Evolutionary conservation across 2,888 invertebrate species (phyloP).

Genomic region (Monoplex corrugatus): DNA sequence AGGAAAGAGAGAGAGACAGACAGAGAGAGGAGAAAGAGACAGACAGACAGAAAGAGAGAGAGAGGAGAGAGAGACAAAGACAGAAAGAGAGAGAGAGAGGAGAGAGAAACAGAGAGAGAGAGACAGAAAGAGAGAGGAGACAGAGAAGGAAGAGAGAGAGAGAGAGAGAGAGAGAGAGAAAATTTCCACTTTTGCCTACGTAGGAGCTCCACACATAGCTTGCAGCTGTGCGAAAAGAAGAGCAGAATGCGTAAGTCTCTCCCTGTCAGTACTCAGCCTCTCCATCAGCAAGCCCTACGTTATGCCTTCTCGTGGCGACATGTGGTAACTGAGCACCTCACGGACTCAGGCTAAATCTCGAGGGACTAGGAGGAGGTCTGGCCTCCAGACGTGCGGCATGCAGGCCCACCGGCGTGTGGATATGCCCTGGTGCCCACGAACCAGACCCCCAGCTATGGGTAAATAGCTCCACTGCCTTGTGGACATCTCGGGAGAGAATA

Average conservation of each 20-base stretch:
- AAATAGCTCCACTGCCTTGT: too few relatives aligned
- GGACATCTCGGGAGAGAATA: too few relatives aligned
- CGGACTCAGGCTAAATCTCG: too few relatives aligned
- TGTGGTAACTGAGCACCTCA: too few relatives aligned
- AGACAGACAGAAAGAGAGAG: not conserved
- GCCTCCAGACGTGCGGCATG: too few relatives aligned
- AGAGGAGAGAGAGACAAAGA: not conserved
- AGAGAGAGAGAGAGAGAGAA: constrained; percentile 3
- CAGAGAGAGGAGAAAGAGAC: not conserved
- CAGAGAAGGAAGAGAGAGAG: constrained; percentile 18
- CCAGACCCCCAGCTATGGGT: too few relatives aligned
- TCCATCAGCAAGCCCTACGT: not conserved
- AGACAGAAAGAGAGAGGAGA: not conserved
- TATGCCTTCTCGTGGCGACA: too few relatives aligned
- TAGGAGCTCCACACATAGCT: not conserved
- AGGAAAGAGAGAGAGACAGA: constrained; percentile 38
- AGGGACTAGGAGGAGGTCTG: too few relatives aligned
- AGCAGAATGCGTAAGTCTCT: too few relatives aligned
- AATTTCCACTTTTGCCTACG: not conserved
- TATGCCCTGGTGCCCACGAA: too few relatives aligned
- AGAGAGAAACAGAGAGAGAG: not conserved
- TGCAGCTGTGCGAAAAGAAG: not conserved
- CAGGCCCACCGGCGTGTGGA: too few relatives aligned
- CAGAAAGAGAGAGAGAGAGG: not conserved
- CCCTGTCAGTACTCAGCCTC: not conserved